Percentiles rank a stretch among this genome's conserved stretches.
Conservation (phyloP, 2,113 vertebrate species). For the Oostethus manadensis region DNA sequence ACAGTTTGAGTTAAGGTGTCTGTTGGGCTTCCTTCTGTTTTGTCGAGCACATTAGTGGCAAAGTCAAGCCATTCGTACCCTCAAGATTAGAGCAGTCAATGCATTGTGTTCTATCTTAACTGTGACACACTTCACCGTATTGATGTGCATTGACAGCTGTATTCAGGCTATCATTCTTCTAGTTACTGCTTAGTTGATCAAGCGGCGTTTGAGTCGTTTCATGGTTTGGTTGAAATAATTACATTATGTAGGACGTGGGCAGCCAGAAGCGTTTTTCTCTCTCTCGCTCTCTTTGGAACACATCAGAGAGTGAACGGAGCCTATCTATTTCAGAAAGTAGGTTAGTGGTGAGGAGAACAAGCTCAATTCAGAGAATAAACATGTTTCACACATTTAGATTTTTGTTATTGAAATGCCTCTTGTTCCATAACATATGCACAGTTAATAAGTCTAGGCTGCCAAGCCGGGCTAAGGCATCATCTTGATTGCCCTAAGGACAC, state of each 20-base stretch:
- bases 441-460: too few relatives aligned
- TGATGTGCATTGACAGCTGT: slow-evolving; percentile 6
- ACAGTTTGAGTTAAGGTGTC: neutral
- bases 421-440: neutral
- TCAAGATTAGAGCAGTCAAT: neutral
- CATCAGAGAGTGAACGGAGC: slow-evolving; percentile 68
- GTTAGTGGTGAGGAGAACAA: slow-evolving; percentile 68
- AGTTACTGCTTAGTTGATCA: slow-evolving; percentile 46
- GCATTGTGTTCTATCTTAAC: neutral
- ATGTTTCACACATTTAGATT: slow-evolving; percentile 62
- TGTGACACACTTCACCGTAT: neutral
- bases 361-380: slow-evolving; percentile 66
- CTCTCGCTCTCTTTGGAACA: slow-evolving; percentile 63
- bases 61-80: neutral
- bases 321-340: slow-evolving; percentile 72
- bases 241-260: slow-evolving; percentile 71
- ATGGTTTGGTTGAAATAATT: slow-evolving; percentile 65
- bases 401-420: slow-evolving; percentile 55
- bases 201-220: slow-evolving; percentile 28
- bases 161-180: neutral
- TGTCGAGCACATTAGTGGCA: neutral
- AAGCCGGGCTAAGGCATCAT: too few relatives aligned
- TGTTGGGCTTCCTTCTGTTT: neutral
- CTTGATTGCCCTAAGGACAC: too few relatives aligned
- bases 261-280: slow-evolving; percentile 62